A percentile compares a stretch with the other conserved stretches of the same genome.
phyloP scores from a whole-genome alignment of 1,140 invertebrate genomes.

The Trachymyrmex cornetzi region DNA sequence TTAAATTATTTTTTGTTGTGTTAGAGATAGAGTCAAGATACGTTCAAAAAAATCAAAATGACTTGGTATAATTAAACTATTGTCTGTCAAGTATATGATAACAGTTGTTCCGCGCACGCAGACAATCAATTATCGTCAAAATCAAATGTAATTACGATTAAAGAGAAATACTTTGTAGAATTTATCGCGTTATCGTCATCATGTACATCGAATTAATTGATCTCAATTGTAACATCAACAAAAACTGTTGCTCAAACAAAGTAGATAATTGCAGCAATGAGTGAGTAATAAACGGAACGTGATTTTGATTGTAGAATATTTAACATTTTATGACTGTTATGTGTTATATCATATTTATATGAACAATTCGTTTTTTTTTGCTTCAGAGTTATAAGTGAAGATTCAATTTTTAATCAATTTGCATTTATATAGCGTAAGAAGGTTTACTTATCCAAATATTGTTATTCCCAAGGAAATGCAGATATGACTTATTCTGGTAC shows the following conservation, averaged over 20 bases:
- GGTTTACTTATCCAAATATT: background rate
- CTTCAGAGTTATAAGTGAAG: background rate
- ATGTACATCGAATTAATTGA: slow-evolving; percentile 8
- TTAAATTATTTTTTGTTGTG: background rate
- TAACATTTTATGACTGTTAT: background rate
- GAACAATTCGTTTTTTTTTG: too few relatives aligned
- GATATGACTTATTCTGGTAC: background rate
- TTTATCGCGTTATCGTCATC: background rate
- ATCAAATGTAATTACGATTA: slow-evolving; percentile 35
- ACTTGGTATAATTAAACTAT: slow-evolving; percentile 27
- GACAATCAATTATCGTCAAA: slow-evolving; percentile 39
- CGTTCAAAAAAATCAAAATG: background rate
- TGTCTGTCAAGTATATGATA: background rate
- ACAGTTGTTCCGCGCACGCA: background rate
- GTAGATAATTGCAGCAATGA: background rate
- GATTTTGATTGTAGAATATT: background rate
- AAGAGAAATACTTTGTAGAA: background rate
- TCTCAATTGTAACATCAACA: background rate
- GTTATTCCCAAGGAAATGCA: background rate
- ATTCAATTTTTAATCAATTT: background rate
- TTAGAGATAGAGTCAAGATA: background rate
- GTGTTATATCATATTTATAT: too few relatives aligned
- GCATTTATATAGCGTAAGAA: background rate
- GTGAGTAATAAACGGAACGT: background rate
- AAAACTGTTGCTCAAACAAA: slow-evolving; percentile 4